These are phyloP conservation scores for Tricholaema leucomelas DNA, from an alignment of 2,113 vertebrate species.

Conservation along the genomic window DNA sequence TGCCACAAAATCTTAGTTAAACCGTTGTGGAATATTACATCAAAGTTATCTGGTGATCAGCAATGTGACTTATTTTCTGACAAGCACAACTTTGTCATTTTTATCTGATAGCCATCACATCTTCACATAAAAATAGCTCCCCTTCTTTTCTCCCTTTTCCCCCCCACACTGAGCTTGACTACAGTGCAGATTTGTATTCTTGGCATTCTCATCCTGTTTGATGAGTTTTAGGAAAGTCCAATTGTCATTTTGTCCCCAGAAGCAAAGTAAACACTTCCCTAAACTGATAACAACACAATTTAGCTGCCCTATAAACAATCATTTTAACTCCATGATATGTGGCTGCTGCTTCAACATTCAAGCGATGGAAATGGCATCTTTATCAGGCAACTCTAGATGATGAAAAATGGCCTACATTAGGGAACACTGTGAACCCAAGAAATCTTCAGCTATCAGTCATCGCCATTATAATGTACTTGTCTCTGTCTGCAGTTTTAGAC, in stretches of 20 bases:
- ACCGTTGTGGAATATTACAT: conserved; percentile 43
- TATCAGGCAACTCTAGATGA: conserved; percentile 70
- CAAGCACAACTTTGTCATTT: conserved; percentile 52
- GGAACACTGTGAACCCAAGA: conserved; percentile 70
- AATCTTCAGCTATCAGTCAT: conserved; percentile 72
- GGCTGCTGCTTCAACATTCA: conserved; percentile 67
- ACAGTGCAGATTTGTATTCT: conserved; percentile 57
- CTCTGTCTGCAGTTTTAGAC: conserved; percentile 64
- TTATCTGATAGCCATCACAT: conserved; percentile 61
- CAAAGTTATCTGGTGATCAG: conserved; percentile 52
- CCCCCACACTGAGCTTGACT: background rate
- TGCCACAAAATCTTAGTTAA: conserved; percentile 51
- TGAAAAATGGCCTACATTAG: conserved; percentile 76
- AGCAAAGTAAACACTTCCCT: conserved; percentile 71
- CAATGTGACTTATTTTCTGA: conserved; percentile 66
- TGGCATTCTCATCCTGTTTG: conserved; percentile 42
- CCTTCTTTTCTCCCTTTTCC: background rate
- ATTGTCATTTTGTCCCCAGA: conserved; percentile 68
- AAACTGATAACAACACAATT: conserved; percentile 74
- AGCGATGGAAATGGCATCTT: conserved; percentile 77
- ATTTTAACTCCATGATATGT: conserved; percentile 69
- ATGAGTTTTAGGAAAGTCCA: conserved; percentile 65
- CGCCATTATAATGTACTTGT: conserved; percentile 53
- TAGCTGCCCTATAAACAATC: conserved; percentile 67
- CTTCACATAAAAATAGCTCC: conserved; percentile 43